Base-by-base conservation (phyloP, 2,888 invertebrate species). In the Meganola albula region DNA sequence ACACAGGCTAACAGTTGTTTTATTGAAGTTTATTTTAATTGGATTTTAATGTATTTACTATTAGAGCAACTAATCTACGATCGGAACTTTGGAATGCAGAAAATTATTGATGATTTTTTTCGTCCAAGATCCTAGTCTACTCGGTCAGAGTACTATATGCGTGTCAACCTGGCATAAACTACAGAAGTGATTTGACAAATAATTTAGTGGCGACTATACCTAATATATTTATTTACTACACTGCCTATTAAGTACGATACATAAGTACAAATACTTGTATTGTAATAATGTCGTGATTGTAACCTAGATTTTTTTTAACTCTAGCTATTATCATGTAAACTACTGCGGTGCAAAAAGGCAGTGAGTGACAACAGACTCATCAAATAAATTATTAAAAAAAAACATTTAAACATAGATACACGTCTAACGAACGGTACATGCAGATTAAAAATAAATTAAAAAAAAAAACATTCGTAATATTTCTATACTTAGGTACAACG, bases 401-500 rank as follows among this genome's bases (percentile, higher is more conserved):
- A 58, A 60, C 37, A 32, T 29, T 62, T 65, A 75, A 80, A 82
- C 58, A 51, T 54, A 48, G 49, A 63, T 56, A 65, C 48, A 62
- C 53, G 63, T 39, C 66, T 74, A 70, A 63, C 61, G 58, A 65
- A 56, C 60, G 50, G 43, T 48, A 53, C 72, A 75, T 74, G 74
- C 74, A 67, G 31, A 51, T 51, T 48, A 56, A 53, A 64, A 42
- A 41, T 37, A 44, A 65, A 42, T 41, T 36, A 43, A 52, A 51
- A 53, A 45, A 49, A 27, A 37, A 44, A 33, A 48, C 50, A 45
- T 34, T 39, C 42, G 44, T 48, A 42, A 43, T 44, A 31, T 23
- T 46, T 46, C 45, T 44, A 44, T 34, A 52, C 41, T n/a, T n/a
- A n/a, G n/a, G n/a, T n/a, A n/a, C n/a, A n/a, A 49, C 36, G 43